Evolutionary conservation across 30 jellyfish, hydroid and myxozoan genomes (phyloP), one percentile per base, ranked within the genome.

Genomic region (Hydra vulgaris): DNA sequence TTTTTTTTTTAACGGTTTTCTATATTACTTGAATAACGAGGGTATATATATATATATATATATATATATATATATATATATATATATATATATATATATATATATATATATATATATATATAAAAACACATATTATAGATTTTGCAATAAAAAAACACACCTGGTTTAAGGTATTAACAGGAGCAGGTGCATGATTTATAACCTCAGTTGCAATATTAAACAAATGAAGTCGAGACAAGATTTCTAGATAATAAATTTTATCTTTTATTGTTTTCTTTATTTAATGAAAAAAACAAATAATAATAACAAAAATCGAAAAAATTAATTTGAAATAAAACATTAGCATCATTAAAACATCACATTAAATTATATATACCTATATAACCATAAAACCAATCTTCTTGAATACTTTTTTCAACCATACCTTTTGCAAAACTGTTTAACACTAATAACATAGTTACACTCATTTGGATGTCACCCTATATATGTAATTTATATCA

Each of bases 401-500:
- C 98, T 80, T 92, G 88, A 19, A 23, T 66, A 0, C n/a, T 54
- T 7, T 17, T 24, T 55, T 84, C 91, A 70, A 92, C 76, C 56
- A 22, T 82, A 54, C 76, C 89, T 21, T 80, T 81, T 0, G 84
- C 84, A 27, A 71, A 40, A 25, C 85, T 84, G 21, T 81, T 83
- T 55, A 92, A 77, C 1, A 81, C 92, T 12, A 92, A 76, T 71
- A 92, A 73, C 22, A 79, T 86, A 4, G 98, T 92, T 54, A 92
- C 98, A 21, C 94, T 54, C 89, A 80, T 92, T 80, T 92, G 98
- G 4, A 92, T 85, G 78, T 92, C 96, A 18, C 98, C 98, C 70
- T 85, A 75, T 18, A 40, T 40, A 3, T 3, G 61, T 40, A 40
- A 40, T 40, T 40, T 40, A 3, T 12, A 40, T n/a, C n/a, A n/a